Conservation (phyloP, 2,797 vertebrate species). For the Bufotes viridis region DNA sequence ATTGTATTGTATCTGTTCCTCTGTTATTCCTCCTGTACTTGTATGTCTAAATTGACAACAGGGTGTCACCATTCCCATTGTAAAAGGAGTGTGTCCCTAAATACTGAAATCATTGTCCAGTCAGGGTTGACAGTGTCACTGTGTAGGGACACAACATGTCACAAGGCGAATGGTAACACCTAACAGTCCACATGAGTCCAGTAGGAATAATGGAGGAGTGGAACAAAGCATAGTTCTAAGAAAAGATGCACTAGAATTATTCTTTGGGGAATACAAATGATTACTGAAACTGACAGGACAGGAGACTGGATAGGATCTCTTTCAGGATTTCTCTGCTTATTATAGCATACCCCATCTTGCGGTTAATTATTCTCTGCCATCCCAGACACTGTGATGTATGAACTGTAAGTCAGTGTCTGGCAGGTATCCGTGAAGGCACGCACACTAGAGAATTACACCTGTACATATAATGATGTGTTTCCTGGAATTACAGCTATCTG, state of each 20-base stretch:
- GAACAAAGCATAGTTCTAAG: no score
- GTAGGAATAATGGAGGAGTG: no score
- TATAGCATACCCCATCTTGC: neutral
- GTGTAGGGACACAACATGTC: no score
- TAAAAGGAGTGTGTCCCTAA: no score
- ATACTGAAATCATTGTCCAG: no score
- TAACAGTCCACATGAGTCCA: no score
- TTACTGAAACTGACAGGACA: neutral
- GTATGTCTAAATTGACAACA: no score
- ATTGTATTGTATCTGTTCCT: no score
- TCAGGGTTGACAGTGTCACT: no score
- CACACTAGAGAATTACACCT: conserved; percentile 76
- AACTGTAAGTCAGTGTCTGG: conserved; percentile 68
- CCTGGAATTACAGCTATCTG: conserved; percentile 69
- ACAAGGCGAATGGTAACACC: no score
- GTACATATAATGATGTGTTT: conserved; percentile 68
- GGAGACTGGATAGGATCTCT: neutral
- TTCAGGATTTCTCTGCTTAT: neutral
- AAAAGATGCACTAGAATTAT: neutral
- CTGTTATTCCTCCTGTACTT: no score
- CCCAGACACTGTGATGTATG: conserved; percentile 49
- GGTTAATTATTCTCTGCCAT: conserved; percentile 1
- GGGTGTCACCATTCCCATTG: no score
- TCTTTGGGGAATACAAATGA: neutral
- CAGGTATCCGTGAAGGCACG: conserved; percentile 83